Base-by-base conservation (phyloP, 2,888 invertebrate species). In the Hartigia nigra region DNA sequence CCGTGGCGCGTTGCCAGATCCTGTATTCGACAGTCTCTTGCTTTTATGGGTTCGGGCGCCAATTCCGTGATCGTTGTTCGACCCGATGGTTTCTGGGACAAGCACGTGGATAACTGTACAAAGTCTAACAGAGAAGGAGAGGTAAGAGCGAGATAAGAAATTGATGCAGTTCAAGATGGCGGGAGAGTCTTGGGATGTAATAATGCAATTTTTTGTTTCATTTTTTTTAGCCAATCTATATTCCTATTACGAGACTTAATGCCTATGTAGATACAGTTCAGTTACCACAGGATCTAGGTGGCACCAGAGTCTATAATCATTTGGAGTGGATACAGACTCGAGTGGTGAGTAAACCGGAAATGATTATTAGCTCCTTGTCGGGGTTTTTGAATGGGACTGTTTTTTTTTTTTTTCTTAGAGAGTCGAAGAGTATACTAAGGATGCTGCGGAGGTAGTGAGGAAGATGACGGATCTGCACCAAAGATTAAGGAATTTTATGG, bases 31-130 rank as follows among this genome's bases (percentile, higher is more conserved):
- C 93, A 93, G 85, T 93, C 95, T 74, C 93, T 92, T 79, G 90
- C 92, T 76, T 90, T 93, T 39, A 92, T 94, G 78, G 93, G 93
- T 82, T 91, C 92, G 79, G 92, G 92, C 79, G 91, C 91, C 74
- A 92, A 92, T 83, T 92, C 92, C 78, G 92, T 94, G 82, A 93
- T 96, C 86, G 95, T 96, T 80, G 92, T 97, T 81, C 93, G 95
- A 86, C 94, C 95, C 35, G 96, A 96, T 87, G 95, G 95, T 75
- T 95, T 96, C 92, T 95, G 96, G 94, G 96, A 96, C 87, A 95
- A 96, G 88, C 95, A 95, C 87, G 94, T 96, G 74, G 95, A 95
- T 88, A 94, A 94, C 85, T 95, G 95, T 90, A 94, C 95, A 76
- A 94, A 94, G 84, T 92, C 93, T 3, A 93, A 94, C 82, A 93